phyloP scores from a whole-genome alignment of 2,797 vertebrate species.

The Chelidonichthys spinosus region DNA sequence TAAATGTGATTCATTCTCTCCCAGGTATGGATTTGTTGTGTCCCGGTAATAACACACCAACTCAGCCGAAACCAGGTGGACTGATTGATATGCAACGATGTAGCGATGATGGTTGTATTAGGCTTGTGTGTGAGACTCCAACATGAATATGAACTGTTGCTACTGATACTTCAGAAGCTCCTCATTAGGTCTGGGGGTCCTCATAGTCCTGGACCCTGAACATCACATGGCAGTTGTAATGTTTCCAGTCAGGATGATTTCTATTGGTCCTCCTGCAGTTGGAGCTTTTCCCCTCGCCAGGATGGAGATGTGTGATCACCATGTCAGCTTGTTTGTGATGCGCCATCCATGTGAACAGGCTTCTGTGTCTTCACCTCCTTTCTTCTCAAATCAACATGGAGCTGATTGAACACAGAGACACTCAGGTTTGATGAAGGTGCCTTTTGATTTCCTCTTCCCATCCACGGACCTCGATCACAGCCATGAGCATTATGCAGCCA shows the following conservation, averaged over 20 bases:
- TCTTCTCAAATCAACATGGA: too few species aligned
- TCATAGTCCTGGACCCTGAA: too few species aligned
- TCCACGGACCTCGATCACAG: constrained; percentile 33
- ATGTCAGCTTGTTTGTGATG: too few species aligned
- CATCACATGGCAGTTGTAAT: too few species aligned
- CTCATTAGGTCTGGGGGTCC: too few species aligned
- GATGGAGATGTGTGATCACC: too few species aligned
- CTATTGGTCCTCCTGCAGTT: too few species aligned
- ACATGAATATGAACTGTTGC: neutral
- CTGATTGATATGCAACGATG: neutral
- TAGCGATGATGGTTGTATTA: neutral
- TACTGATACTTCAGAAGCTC: too few species aligned
- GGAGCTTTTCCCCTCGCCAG: too few species aligned
- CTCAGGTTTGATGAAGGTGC: neutral
- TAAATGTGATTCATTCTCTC: constrained; percentile 6
- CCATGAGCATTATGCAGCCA: constrained; percentile 20
- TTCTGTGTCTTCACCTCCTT: too few species aligned
- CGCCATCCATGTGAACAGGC: too few species aligned
- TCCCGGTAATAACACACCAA: constrained; percentile 1
- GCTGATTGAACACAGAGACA: neutral
- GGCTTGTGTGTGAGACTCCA: neutral
- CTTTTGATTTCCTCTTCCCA: constrained; percentile 12
- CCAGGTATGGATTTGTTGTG: neutral
- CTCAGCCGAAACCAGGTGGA: neutral
- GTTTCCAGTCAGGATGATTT: too few species aligned